A percentile compares a stretch with the other conserved stretches of the same genome.
Conservation (phyloP, 1,140 invertebrate species). For the Heliconius himera region DNA sequence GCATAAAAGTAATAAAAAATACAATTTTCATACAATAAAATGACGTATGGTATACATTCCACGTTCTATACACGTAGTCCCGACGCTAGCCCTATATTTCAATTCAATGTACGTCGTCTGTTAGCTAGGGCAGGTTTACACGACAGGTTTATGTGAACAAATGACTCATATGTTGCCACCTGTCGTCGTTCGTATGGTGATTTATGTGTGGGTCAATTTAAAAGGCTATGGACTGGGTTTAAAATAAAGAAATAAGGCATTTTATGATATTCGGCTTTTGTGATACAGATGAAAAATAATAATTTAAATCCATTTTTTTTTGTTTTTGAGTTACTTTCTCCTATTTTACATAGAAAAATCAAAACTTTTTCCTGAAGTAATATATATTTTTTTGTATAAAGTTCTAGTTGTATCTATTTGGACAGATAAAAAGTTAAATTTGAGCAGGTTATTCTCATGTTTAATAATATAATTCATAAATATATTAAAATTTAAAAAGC, state of each 20-base stretch:
- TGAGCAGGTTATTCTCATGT: too few species aligned
- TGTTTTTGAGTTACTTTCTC: too few species aligned
- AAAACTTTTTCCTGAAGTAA: too few species aligned
- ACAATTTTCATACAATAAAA: constrained; percentile 7
- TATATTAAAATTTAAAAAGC: too few species aligned
- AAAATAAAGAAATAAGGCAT: not conserved
- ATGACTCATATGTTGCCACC: constrained; percentile 38
- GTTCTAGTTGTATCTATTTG: too few species aligned
- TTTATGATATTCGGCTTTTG: too few species aligned
- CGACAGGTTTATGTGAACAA: constrained; percentile 41
- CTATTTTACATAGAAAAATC: too few species aligned
- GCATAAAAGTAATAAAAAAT: not conserved
- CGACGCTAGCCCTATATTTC: constrained; percentile 18
- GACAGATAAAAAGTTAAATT: too few species aligned
- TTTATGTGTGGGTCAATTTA: constrained; percentile 1
- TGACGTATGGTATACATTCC: not conserved
- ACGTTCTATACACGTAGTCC: constrained; percentile 8
- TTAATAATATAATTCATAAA: too few species aligned
- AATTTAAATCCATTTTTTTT: too few species aligned
- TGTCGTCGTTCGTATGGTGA: constrained; percentile 23
- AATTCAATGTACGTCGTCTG: constrained; percentile 23
- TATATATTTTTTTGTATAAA: too few species aligned
- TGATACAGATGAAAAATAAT: too few species aligned
- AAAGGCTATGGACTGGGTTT: not conserved
- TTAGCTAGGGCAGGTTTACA: constrained; percentile 26